Conservation (phyloP, 2,888 invertebrate genomes). For the Anticlea derivata region DNA sequence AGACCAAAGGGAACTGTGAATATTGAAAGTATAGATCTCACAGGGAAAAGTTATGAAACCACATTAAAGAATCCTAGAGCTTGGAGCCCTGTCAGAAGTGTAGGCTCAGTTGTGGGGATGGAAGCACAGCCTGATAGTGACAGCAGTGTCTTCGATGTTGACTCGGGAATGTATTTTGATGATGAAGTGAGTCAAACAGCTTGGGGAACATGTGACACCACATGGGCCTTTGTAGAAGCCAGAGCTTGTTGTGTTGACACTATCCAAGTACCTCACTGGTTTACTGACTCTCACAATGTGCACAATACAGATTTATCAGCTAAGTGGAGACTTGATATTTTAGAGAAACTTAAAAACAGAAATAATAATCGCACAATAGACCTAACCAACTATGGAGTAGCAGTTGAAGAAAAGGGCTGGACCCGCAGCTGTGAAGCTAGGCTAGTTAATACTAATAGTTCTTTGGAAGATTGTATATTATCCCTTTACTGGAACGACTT, state of each 20-base stretch:
- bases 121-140: constrained; percentile 95
- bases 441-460: constrained; percentile 80
- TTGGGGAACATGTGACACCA: constrained; percentile 91
- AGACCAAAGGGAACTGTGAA: constrained; percentile 61
- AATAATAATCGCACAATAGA: constrained; percentile 75
- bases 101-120: constrained; percentile 92
- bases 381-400: constrained; percentile 87
- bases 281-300: constrained; percentile 84
- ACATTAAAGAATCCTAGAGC: constrained; percentile 91
- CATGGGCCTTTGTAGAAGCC: constrained; percentile 92
- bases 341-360: constrained; percentile 86
- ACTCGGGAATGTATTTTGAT: constrained; percentile 91
- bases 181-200: constrained; percentile 89
- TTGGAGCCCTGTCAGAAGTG: constrained; percentile 95
- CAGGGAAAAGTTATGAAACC: constrained; percentile 87
- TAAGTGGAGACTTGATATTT: constrained; percentile 90
- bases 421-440: constrained; percentile 92
- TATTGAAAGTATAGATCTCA: constrained; percentile 79
- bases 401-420: constrained; percentile 94
- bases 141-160: constrained; percentile 91
- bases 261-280: constrained; percentile 91
- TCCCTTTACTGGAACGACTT: constrained; percentile 92
- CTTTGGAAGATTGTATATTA: constrained; percentile 89
- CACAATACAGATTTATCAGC: constrained; percentile 86
- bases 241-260: constrained; percentile 91